Conservation (phyloP, 2,113 vertebrate genomes). For the Leptodactylus fuscus region DNA sequence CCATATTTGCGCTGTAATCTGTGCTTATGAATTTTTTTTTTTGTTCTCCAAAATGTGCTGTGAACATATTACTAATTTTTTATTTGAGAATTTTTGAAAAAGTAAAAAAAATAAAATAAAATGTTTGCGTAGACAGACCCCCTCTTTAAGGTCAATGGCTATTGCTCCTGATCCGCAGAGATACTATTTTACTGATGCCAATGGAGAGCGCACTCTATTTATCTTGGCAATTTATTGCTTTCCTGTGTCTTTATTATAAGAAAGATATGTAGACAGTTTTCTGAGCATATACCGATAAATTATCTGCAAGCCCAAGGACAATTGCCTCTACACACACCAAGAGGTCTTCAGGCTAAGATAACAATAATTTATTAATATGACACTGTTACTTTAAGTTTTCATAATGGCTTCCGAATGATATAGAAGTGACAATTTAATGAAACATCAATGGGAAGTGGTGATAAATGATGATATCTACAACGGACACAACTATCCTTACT, state of each 20-base stretch:
- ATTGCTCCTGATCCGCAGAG: background rate
- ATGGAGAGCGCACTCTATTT: background rate
- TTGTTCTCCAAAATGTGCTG: too few species aligned
- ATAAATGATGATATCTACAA: conserved; percentile 49
- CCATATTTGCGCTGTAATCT: too few species aligned
- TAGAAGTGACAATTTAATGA: conserved; percentile 51
- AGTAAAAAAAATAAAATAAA: too few species aligned
- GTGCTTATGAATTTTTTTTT: too few species aligned
- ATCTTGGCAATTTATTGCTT: conserved; percentile 13
- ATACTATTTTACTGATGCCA: conserved; percentile 1
- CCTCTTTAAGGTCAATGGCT: background rate
- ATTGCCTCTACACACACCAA: conserved; percentile 3
- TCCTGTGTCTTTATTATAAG: conserved; percentile 5
- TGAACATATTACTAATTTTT: too few species aligned
- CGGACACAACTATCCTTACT: conserved; percentile 30
- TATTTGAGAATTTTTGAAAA: too few species aligned
- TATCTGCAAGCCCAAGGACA: conserved; percentile 29
- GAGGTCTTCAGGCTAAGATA: conserved; percentile 12
- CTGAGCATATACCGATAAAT: background rate
- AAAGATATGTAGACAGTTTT: background rate
- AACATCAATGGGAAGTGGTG: conserved; percentile 17
- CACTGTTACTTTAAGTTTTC: conserved; percentile 40
- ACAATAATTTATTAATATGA: conserved; percentile 44
- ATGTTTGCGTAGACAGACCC: too few species aligned
- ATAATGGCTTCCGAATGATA: conserved; percentile 37